A percentile compares a stretch with the other conserved stretches of the same genome.
phyloP scores from a whole-genome alignment of 2,113 vertebrate species.

The Pseudolaguvia tuberculata region DNA sequence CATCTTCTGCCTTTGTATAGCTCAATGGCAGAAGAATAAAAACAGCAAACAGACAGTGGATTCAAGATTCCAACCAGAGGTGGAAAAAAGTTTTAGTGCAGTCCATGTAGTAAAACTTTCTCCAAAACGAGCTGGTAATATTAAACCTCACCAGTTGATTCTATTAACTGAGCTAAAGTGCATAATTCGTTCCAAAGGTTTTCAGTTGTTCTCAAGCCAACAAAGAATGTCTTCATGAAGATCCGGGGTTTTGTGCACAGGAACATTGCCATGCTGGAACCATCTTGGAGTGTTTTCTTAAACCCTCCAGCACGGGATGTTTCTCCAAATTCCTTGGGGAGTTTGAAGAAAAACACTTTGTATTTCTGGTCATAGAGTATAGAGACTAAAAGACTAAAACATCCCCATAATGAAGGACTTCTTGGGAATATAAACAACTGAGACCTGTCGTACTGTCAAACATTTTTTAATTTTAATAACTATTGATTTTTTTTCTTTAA shows the following conservation, averaged over 20 bases:
- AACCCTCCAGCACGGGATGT: no score
- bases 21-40: neutral
- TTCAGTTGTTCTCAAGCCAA: no score
- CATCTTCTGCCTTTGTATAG: conserved; percentile 15
- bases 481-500: neutral
- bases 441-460: neutral
- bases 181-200: no score
- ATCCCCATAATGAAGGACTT: neutral
- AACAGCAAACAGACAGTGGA: conserved; percentile 12
- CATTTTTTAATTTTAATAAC: neutral
- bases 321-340: no score
- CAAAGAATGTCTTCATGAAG: no score
- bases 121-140: neutral
- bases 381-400: neutral
- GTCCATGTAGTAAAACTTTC: neutral
- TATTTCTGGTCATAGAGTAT: no score
- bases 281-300: no score
- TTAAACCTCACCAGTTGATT: no score
- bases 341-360: no score
- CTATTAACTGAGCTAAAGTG: no score
- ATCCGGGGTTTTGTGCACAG: no score
- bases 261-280: no score
- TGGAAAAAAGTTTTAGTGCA: conserved; percentile 1
- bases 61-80: neutral
- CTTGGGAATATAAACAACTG: neutral